Conservation (phyloP, 2,797 vertebrate species). For the Ciconia nigra region DNA sequence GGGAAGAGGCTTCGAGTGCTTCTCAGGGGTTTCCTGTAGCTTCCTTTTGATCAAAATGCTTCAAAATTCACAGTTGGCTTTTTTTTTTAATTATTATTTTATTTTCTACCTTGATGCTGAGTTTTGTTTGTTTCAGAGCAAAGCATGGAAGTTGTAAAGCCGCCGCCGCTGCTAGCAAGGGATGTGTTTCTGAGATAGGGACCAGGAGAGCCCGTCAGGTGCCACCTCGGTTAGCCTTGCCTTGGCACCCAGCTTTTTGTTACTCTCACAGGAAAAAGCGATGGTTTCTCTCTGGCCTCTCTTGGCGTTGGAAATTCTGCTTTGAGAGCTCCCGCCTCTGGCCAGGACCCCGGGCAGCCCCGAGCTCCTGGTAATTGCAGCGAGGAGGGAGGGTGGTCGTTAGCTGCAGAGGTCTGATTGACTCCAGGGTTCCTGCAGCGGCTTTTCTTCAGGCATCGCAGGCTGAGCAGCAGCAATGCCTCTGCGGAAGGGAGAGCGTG, state of each 20-base stretch:
- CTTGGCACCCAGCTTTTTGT: not conserved
- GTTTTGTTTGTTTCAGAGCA: not conserved
- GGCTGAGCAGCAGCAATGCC: not conserved
- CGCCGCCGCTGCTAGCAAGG: fast-evolving
- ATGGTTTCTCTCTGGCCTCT: not conserved
- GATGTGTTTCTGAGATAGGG: not conserved
- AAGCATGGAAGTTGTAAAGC: not conserved
- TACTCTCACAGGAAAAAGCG: not conserved
- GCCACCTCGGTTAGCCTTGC: not conserved
- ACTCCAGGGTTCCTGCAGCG: not conserved
- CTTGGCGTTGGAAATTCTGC: not conserved
- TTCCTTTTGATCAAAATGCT: not conserved
- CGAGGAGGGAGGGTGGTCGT: not conserved
- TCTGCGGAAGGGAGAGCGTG: not conserved
- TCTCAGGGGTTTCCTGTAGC: not conserved
- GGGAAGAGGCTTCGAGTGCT: not conserved
- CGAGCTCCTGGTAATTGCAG: not conserved
- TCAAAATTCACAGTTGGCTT: not conserved
- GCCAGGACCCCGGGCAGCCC: not conserved
- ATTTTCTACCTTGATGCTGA: not conserved
- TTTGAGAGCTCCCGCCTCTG: not conserved
- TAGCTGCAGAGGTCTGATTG: not conserved
- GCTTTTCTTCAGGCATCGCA: not conserved
- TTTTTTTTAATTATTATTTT: not conserved
- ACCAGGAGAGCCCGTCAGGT: not conserved